A percentile compares a stretch with the other conserved stretches of the same genome.
phyloP scores from a whole-genome alignment of 2,797 vertebrate species.

The Dryobates pubescens region DNA sequence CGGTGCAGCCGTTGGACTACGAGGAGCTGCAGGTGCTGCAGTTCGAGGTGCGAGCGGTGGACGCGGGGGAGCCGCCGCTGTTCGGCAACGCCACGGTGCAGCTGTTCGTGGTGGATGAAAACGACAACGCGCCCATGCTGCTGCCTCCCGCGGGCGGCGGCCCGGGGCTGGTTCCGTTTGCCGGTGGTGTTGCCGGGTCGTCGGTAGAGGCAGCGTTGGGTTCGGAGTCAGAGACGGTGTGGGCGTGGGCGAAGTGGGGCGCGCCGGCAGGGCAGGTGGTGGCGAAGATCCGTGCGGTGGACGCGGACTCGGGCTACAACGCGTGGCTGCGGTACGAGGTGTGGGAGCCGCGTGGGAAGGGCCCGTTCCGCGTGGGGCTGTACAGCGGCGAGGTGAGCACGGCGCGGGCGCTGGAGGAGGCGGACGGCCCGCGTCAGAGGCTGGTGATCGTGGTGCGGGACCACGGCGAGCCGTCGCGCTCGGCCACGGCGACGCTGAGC shows the following conservation, averaged over 20 bases:
- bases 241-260: not conserved
- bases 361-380: conserved; percentile 64
- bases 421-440: not conserved
- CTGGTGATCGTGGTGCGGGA: not conserved
- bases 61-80: conserved; percentile 67
- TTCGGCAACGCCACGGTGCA: not conserved
- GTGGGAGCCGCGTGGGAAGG: conserved; percentile 37
- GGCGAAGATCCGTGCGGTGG: conserved; percentile 45
- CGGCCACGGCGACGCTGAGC: not conserved
- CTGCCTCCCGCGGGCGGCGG: not conserved
- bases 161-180: not conserved
- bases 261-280: not conserved
- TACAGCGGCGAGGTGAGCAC: conserved; percentile 77
- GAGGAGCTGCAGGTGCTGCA: not conserved
- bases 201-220: too few relatives aligned
- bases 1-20: not conserved
- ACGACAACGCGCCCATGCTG: not conserved
- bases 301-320: conserved; percentile 80
- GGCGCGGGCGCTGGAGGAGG: not conserved
- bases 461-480: not conserved
- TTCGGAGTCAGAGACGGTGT: not conserved
- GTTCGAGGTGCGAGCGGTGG: conserved; percentile 16
- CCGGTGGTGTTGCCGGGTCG: too few relatives aligned
- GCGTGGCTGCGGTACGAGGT: conserved; percentile 76
- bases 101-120: not conserved